phyloP scores from a whole-genome alignment of 2,113 vertebrate species.

The Gorsachius goisagi region DNA sequence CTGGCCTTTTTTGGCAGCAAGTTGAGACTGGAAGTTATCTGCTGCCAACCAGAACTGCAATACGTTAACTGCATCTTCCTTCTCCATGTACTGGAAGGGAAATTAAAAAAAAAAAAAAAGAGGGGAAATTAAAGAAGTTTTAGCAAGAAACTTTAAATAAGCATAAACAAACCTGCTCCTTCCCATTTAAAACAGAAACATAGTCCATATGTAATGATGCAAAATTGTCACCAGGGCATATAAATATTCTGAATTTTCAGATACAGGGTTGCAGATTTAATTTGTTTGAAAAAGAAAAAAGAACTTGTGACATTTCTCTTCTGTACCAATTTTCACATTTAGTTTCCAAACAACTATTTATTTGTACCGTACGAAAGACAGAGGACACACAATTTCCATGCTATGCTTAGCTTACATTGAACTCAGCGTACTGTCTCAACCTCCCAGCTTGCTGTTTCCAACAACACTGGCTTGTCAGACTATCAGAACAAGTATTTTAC shows the following conservation, averaged over 20 bases:
- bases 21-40: constrained; percentile 97
- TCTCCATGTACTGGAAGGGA: constrained; percentile 92
- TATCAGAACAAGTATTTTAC: not conserved
- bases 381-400: not conserved
- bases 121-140: not conserved
- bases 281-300: not conserved
- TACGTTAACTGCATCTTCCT: constrained; percentile 95
- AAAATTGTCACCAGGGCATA: not conserved
- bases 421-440: not conserved
- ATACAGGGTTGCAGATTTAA: not conserved
- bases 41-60: constrained; percentile 98
- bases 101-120: not conserved
- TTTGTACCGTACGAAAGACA: not conserved
- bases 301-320: not conserved
- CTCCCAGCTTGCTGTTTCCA: not conserved
- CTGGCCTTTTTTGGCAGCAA: constrained; percentile 96
- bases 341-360: not conserved
- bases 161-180: not conserved
- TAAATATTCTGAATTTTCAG: not conserved
- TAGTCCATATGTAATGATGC: not conserved
- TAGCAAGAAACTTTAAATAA: not conserved
- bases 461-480: not conserved
- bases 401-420: not conserved
- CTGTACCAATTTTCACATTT: not conserved
- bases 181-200: not conserved